Conservation (phyloP, 2,797 vertebrate species). For the Champsocephalus esox region DNA sequence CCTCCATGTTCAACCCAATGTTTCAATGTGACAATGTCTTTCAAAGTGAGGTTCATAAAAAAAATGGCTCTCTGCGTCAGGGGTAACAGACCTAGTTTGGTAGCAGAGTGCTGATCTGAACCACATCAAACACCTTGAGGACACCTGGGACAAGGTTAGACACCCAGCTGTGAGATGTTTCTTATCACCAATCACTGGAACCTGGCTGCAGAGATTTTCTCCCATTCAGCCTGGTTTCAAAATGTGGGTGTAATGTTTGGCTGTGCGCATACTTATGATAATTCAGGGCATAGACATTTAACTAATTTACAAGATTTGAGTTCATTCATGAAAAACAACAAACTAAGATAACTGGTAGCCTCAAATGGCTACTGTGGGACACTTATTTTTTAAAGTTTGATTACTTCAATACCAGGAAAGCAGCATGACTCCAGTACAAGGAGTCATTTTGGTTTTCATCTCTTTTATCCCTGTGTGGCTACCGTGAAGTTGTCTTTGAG, state of each 20-base stretch:
- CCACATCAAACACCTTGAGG: conserved; percentile 30
- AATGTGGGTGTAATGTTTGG: neutral
- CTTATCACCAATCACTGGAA: conserved; percentile 7
- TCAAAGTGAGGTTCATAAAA: neutral
- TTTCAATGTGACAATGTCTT: no score
- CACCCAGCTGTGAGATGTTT: neutral
- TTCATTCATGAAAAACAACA: neutral
- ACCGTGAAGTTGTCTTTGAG: neutral
- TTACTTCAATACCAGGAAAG: neutral
- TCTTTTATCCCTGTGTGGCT: neutral
- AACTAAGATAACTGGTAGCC: neutral
- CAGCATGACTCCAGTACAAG: neutral
- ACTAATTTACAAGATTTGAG: neutral
- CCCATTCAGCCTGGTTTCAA: neutral
- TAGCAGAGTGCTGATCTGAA: neutral
- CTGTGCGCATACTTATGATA: neutral
- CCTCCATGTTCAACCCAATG: neutral
- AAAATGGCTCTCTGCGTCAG: neutral
- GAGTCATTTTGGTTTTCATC: neutral
- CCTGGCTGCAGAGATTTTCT: neutral
- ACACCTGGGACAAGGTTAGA: conserved; percentile 4
- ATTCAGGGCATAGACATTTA: neutral
- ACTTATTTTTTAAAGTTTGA: neutral
- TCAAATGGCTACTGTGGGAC: neutral
- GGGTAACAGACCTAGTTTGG: neutral